Evolutionary conservation across 30 jellyfish, hydroid and myxozoan genomes (phyloP).

Genomic region (Aurelia aurita): DNA sequence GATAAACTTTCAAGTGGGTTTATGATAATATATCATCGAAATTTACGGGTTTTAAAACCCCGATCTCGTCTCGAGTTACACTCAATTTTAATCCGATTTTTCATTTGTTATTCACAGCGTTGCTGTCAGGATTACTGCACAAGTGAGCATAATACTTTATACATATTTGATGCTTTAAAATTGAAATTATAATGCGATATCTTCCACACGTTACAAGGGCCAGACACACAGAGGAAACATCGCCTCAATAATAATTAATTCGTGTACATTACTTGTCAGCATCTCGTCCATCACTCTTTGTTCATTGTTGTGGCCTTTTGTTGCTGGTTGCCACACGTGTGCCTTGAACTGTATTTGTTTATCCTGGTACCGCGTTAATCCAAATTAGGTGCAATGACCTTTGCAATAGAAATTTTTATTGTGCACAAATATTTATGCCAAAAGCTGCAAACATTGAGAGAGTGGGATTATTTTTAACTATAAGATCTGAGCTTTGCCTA

Average conservation of each 20-base stretch:
- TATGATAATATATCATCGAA: conserved; percentile 13
- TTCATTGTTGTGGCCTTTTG: background rate
- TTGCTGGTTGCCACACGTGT: conserved; percentile 19
- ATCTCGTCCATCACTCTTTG: conserved; percentile 56
- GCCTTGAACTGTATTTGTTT: background rate
- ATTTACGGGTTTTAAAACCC: background rate
- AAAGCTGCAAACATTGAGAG: too few species aligned
- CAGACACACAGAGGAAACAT: background rate
- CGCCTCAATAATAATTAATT: too few species aligned
- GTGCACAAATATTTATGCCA: too few species aligned
- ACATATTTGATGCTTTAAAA: background rate
- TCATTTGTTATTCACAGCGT: conserved; percentile 29
- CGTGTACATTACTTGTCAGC: conserved; percentile 37
- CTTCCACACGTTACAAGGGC: too few species aligned
- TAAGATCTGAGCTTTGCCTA: too few species aligned
- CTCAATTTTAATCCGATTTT: conserved; percentile 32
- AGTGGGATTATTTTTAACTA: too few species aligned
- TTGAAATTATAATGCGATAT: too few species aligned
- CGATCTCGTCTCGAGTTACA: background rate
- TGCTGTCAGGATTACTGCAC: conserved; percentile 56
- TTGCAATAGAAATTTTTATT: too few species aligned
- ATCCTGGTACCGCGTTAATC: conserved; percentile 19
- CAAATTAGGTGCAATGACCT: too few species aligned
- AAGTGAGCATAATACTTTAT: conserved; percentile 15
- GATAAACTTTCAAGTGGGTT: background rate